These are phyloP conservation scores for Oscheius sp. DNA, from an alignment of 2,888 invertebrate species.

Conservation along the genomic window DNA sequence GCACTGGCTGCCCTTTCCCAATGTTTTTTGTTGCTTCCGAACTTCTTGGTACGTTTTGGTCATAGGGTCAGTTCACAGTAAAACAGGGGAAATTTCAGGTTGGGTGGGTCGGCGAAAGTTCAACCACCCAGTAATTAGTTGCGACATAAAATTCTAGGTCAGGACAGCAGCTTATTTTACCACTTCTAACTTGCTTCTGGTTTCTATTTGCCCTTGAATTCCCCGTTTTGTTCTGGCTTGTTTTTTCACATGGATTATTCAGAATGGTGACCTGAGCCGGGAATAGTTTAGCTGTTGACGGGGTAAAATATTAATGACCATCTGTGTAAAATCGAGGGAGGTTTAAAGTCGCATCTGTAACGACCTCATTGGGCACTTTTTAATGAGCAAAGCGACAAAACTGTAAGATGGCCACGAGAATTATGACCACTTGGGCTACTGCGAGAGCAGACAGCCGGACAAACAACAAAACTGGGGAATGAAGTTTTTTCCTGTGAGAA, in stretches of 20 bases:
- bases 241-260: background rate
- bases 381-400: conserved; percentile 8
- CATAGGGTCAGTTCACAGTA: background rate
- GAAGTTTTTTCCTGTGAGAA: conserved; percentile 31
- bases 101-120: conserved; percentile 10
- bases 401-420: conserved; percentile 14
- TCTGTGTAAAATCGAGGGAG: conserved; percentile 21
- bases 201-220: background rate
- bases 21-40: too few species aligned
- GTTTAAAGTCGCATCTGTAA: conserved; percentile 29
- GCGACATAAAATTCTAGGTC: conserved; percentile 2
- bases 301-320: conserved; percentile 23
- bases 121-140: conserved; percentile 13
- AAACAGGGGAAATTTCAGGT: background rate
- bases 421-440: background rate
- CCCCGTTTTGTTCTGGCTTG: background rate
- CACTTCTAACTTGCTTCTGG: background rate
- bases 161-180: conserved; percentile 1
- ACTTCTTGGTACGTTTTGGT: too few species aligned
- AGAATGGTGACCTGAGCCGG: background rate
- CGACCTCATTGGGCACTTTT: conserved; percentile 16
- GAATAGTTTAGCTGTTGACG: conserved; percentile 12
- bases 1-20: background rate
- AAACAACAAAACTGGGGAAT: background rate
- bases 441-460: too few species aligned